phyloP scores from a whole-genome alignment of 2,888 invertebrate genomes.

The Myopa testacea region DNA sequence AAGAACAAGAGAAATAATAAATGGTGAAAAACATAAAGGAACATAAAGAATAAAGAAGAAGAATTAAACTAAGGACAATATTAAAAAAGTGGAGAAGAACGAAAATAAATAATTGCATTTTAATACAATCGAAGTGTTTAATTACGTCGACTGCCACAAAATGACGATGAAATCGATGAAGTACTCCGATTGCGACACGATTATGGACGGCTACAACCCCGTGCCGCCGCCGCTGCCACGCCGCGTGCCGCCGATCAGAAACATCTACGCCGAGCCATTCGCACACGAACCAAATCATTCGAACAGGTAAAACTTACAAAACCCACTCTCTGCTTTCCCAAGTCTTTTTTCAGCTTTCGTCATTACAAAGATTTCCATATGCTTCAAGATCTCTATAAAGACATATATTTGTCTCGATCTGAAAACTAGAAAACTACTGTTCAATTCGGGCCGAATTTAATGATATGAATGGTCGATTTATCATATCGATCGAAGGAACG shows the following conservation, averaged over 20 bases:
- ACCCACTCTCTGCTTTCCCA: no score
- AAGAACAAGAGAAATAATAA: background rate
- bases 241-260: conserved; percentile 68
- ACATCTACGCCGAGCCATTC: conserved; percentile 69
- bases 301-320: conserved; percentile 63
- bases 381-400: no score
- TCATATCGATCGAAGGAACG: no score
- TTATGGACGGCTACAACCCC: conserved; percentile 70
- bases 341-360: no score
- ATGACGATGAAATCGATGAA: conserved; percentile 70
- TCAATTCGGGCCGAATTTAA: no score
- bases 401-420: no score
- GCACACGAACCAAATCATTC: conserved; percentile 69
- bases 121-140: background rate
- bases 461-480: no score
- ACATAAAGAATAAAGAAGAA: conserved; percentile 13
- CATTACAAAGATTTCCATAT: no score
- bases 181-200: conserved; percentile 70
- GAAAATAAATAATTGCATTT: background rate
- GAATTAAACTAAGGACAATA: background rate
- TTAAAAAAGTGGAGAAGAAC: background rate
- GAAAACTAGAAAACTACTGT: no score
- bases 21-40: background rate
- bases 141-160: conserved; percentile 46
- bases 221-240: conserved; percentile 69